Conservation (phyloP, 2,113 vertebrate species). For the Myotis davidii region DNA sequence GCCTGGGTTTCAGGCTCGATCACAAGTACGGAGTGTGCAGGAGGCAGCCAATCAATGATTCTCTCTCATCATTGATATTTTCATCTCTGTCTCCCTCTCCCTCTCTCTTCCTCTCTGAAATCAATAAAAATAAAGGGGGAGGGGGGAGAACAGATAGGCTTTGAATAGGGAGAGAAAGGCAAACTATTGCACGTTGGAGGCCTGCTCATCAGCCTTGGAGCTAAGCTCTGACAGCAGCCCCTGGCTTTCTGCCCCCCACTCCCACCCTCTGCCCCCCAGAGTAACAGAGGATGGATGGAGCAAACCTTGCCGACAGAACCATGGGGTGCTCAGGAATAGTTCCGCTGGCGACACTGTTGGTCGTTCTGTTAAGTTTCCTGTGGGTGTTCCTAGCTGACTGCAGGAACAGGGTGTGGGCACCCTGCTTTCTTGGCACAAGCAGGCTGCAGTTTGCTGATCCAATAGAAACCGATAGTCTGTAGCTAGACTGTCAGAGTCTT, state of each 20-base stretch:
- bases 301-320: neutral
- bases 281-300: neutral
- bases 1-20: too few species aligned
- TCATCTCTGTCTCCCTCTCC: neutral
- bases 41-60: too few species aligned
- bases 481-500: neutral
- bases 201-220: too few species aligned
- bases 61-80: too few species aligned
- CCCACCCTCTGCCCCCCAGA: neutral
- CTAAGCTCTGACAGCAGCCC: neutral
- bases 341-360: neutral
- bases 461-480: too few species aligned
- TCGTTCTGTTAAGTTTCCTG: neutral
- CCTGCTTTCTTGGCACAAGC: too few species aligned
- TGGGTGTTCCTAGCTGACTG: neutral
- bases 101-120: too few species aligned
- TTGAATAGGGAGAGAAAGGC: neutral
- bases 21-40: too few species aligned
- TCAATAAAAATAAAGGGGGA: neutral
- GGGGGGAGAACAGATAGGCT: neutral
- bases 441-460: too few species aligned
- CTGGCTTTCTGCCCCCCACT: neutral
- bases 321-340: neutral
- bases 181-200: accelerated
- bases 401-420: slow-evolving; percentile 22